Base-by-base conservation (phyloP, 2,113 vertebrate species). In the Thamnaconus septentrionalis region DNA sequence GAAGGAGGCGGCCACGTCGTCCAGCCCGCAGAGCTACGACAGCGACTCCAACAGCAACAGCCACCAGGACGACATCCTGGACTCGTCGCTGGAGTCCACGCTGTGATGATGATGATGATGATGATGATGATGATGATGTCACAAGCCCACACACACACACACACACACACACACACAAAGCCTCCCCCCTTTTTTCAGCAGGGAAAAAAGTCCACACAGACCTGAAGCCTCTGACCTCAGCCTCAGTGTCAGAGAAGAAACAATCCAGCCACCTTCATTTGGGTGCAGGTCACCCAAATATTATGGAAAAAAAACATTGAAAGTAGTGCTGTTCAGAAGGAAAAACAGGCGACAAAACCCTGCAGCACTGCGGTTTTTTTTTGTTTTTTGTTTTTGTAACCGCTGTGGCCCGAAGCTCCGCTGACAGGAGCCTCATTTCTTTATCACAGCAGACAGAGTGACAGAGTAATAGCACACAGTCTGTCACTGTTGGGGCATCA, bases 1-100 rank as follows among this genome's bases (percentile, higher is more conserved):
- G 64, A 98, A 98, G 80, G 97, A 99, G 72, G 97, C 97, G 0
- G 97, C 97, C 39, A 98, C 94, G 72, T 98, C 94, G 63, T 98
- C 97, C 2, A 96, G 96, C 75, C 94, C 96, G 2, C 97, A 98
- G 92, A 98, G 97, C 81, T 98, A 96, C 0, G 97, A 98, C 93
- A 98, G 97, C 4, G 97, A 98, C 91, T 98, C 95, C 59, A 97
- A 98, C 87, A 98, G 96, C 90, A 96, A 95, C 91, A 95, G 96
- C 83, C 96, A 97, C 66, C 96, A 97, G 0, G 96, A 99, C 0
- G 96, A 98, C 86, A 91, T 98, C 88, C 91, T 98, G 39, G 96
- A 99, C 73, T 95, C 96, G 0, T 98, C 97, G 0, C 88, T 98
- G 87, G 97, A 99, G 91, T 99, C 97, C 0, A 95, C 97, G 0